Base-by-base conservation (phyloP, 1,140 invertebrate genomes). In the Drosophila prosaltans region DNA sequence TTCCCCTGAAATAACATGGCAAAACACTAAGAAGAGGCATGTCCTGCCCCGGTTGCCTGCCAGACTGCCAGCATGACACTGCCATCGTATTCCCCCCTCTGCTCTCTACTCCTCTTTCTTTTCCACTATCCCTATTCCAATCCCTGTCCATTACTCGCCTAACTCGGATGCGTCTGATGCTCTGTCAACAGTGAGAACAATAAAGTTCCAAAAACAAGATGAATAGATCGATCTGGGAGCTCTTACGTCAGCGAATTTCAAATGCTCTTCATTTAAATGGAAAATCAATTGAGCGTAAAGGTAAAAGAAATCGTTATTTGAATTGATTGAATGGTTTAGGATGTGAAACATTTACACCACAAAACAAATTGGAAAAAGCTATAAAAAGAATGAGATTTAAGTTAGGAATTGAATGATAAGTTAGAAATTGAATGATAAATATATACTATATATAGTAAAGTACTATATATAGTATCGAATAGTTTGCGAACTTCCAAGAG, bases 141-240 rank as follows among this genome's bases (percentile, higher is more conserved):
- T 65, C 62, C 66, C 57, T 28, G 59, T 67, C 67, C 72, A 66
- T 64, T 75, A 36, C 6, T 51, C 45, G 21, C 45, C 45, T 51
- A 51, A 51, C 45, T 51, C 45, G 45, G 45, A 51, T 51, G 45
- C 45, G 45, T 51, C 45, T 51, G 45, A 51, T 51, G 45, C 21
- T 61, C 72, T 81, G 79, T 81, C 78, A 81, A 81, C 79, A 73
- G 73, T 72, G 78, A 78, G 71, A 74, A 85, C 81, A 86, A 85
- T 72, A 85, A 79, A 67, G 80, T 76, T 21, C 65, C 59, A 76
- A 69, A 63, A 61, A 72, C 65, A 69, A 70, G 78, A 84, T 84
- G 79, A 74, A 85, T 83, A 69, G 80, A 65, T 69, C 28, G 59
- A 26, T 3, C 48, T 30, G 28, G 32, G 58, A 51, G 45, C 45